Base-by-base conservation (phyloP, 2,888 invertebrate genomes). In the Drosophila parthenogenetica region DNA sequence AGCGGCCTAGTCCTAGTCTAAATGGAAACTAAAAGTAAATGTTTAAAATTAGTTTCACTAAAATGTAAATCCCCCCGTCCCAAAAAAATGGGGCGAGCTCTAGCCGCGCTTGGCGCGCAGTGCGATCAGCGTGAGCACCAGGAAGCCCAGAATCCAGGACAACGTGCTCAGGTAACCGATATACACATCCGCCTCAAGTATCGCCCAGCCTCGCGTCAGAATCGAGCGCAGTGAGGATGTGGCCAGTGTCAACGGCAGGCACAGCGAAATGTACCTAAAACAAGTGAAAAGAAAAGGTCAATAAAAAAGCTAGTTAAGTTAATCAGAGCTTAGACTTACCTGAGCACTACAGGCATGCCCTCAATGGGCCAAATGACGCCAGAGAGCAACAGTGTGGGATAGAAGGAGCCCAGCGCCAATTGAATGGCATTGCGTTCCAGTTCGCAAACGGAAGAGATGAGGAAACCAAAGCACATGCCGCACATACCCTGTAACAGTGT, bases 311-410 rank as follows among this genome's bases (percentile, higher is more conserved):
- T 4, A 13, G 1, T 19, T 29, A 1, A n/a, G 11, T 46, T 5
- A 14, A 10, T 40, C 0, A 0, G 5, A 11, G 3, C 10, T 2
- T 5, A 11, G 14, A 70, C 87, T 81, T 65, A 92, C 88, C 96
- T 94, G 35, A 98, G 93, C 65, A 96, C 94, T 84, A 95, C 94
- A 2, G 98, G 98, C 97, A 98, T 98, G 62, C 98, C 98, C 92
- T 98, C 98, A 71, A 98, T 96, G 65, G 98, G 98, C 98, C 98
- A 98, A 90, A 98, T 97, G 40, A 98, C 98, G 61, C 98, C 98
- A 85, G 97, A 97, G 49, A 98, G 94, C 63, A 98, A 93, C 17
- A 98, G 94, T 16, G 98, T 98, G 17, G 98, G 98, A 93, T 98
- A 98, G 93, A 98, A 98, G 46, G 98, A 98, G 49, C 98, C 98